A percentile compares a stretch with the other conserved stretches of the same genome.
phyloP scores from a whole-genome alignment of 2,797 vertebrate genomes.

The Thunnus albacares region DNA sequence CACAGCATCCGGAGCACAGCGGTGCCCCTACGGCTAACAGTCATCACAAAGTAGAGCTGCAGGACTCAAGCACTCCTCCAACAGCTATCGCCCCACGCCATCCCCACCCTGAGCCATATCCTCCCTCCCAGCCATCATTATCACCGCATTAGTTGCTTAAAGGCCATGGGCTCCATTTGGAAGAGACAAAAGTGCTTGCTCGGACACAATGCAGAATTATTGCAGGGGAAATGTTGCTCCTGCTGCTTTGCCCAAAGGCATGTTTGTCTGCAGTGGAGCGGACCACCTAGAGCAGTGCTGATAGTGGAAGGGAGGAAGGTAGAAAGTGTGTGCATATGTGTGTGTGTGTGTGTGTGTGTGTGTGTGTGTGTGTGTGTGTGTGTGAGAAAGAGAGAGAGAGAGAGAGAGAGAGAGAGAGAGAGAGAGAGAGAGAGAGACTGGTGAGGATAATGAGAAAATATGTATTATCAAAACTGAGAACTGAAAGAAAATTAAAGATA shows the following conservation, averaged over 20 bases:
- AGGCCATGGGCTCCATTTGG: constrained; percentile 63
- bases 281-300: constrained; percentile 50
- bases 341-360: too few relatives aligned
- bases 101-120: neutral
- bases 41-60: constrained; percentile 59
- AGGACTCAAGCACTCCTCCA: constrained; percentile 41
- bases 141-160: constrained; percentile 58
- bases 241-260: constrained; percentile 67
- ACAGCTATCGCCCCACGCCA: constrained; percentile 21
- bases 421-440: neutral
- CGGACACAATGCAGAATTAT: constrained; percentile 61
- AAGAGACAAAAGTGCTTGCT: constrained; percentile 62
- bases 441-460: constrained; percentile 13
- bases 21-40: constrained; percentile 52
- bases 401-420: too few relatives aligned
- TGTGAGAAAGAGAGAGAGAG: neutral
- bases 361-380: neutral
- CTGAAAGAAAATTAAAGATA: neutral
- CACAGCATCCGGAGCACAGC: constrained; percentile 58
- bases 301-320: constrained; percentile 17
- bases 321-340: neutral
- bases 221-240: constrained; percentile 60
- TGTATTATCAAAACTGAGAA: neutral
- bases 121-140: constrained; percentile 46
- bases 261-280: constrained; percentile 60